phyloP scores from a whole-genome alignment of 2,888 invertebrate species.

The Nesidiocoris tenuis region DNA sequence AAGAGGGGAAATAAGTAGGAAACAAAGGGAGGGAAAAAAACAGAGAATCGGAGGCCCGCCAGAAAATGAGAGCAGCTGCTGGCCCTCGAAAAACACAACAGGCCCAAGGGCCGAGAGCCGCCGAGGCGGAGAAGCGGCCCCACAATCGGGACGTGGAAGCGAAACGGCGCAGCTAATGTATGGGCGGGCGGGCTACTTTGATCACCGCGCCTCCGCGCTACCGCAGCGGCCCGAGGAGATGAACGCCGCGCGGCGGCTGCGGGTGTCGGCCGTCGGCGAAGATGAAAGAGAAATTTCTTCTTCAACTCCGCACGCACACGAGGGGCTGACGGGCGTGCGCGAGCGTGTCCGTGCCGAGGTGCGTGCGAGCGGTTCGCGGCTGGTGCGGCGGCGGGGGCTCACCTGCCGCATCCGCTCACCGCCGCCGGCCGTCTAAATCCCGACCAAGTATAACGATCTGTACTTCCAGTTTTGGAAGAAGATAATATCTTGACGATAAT shows the following conservation, averaged over 20 bases:
- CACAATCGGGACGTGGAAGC: slow-evolving; percentile 36
- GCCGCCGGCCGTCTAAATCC: not conserved
- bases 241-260: slow-evolving; percentile 10
- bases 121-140: not conserved
- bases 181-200: slow-evolving; percentile 40
- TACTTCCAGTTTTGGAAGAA: too few relatives aligned
- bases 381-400: not conserved
- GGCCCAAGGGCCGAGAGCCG: slow-evolving; percentile 6
- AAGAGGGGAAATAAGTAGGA: not conserved
- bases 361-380: too few relatives aligned
- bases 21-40: not conserved
- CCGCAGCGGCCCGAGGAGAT: slow-evolving; percentile 22
- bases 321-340: not conserved
- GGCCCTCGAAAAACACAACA: slow-evolving; percentile 11
- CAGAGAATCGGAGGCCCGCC: not conserved
- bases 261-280: slow-evolving; percentile 35
- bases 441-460: not conserved
- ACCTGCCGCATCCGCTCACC: not conserved
- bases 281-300: slow-evolving; percentile 24
- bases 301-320: not conserved
- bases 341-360: not conserved
- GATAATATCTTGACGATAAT: too few relatives aligned
- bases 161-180: slow-evolving; percentile 30
- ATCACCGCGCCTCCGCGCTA: slow-evolving; percentile 28
- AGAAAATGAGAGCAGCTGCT: slow-evolving; percentile 37